phyloP scores from a whole-genome alignment of 2,888 invertebrate genomes.

The Toxonevra muliebris region DNA sequence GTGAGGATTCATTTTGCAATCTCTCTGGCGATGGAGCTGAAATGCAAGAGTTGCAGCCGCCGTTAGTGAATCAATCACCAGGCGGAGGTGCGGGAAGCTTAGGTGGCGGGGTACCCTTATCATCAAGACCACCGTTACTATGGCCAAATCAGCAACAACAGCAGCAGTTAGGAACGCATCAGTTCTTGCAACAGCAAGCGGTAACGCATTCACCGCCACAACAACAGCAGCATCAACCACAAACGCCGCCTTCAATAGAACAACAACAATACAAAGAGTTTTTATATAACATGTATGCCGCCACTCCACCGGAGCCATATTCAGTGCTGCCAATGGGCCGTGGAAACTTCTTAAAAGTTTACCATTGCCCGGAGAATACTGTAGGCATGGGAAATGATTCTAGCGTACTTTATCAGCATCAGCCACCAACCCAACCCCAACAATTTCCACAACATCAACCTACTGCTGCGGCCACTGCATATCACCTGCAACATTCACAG shows the following conservation, averaged over 20 bases:
- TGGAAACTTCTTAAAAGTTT: constrained; percentile 63
- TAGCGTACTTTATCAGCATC: constrained; percentile 33
- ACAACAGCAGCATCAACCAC: constrained; percentile 33
- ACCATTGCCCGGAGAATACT: constrained; percentile 58
- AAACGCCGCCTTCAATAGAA: constrained; percentile 33
- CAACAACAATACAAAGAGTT: constrained; percentile 55
- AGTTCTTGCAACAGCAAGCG: constrained; percentile 23
- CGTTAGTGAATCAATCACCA: no score
- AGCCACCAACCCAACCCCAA: constrained; percentile 22
- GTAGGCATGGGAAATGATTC: constrained; percentile 40
- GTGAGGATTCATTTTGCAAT: background rate
- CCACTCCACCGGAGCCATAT: constrained; percentile 55
- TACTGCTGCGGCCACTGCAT: constrained; percentile 36
- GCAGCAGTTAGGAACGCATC: constrained; percentile 25
- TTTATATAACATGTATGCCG: constrained; percentile 51
- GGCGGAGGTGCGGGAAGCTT: no score
- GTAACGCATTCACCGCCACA: constrained; percentile 32
- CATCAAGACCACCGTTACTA: constrained; percentile 41
- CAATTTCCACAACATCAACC: constrained; percentile 38
- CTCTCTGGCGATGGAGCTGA: background rate
- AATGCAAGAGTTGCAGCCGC: background rate
- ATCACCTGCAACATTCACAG: constrained; percentile 37
- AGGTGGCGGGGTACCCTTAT: no score
- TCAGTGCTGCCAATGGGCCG: constrained; percentile 63
- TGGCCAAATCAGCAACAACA: constrained; percentile 35